Base-by-base conservation (phyloP, 2,797 vertebrate genomes). In the Crax fasciolata region DNA sequence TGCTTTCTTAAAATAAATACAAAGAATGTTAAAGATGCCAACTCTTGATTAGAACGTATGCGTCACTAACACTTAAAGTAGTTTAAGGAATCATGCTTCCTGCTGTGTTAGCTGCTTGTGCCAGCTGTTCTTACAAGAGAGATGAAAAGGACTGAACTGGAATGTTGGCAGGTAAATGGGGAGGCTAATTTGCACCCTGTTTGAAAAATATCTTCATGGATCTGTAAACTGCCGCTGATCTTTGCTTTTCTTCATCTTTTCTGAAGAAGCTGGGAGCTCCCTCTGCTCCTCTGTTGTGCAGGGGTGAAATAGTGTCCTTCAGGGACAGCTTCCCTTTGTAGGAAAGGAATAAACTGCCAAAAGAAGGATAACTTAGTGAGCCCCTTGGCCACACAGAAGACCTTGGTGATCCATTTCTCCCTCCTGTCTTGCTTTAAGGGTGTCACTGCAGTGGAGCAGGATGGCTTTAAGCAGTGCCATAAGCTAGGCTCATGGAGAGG, bases 1-100 rank as follows among this genome's bases (percentile, higher is more conserved):
- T 0, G 65, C 86, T 75, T 88, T 82, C 92, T 92, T 92, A 90
- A 91, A 94, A 95, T 90, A 95, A 87, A 88, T 75, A 75, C 83
- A 72, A 75, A 82, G 76, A 75, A 44, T 44, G 62, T 58, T 54
- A 39, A 88, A 88, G 92, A 89, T 84, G 78, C 89, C 89, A 89
- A 41, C 71, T 89, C 85, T 63, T 89, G 92, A 93, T 93, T 84
- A 84, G 86, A 81, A 77, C 49, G 23, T 61, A 32, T 90, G 92
- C 84, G 80, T 94, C 94, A 92, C 89, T 48, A 48, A 57, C 75
- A 39, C 89, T 74, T 62, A 65, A 48, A 90, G 89, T 25, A 73
- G 89, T 51, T 67, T 38, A 39, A 61, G 87, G 92, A 61, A 77
- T 74, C 48, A 3, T 61, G 92, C 87, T 79, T 84, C 92, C 92